Conservation (phyloP, 2,797 vertebrate species). For the Macroramphosus scolopax region DNA sequence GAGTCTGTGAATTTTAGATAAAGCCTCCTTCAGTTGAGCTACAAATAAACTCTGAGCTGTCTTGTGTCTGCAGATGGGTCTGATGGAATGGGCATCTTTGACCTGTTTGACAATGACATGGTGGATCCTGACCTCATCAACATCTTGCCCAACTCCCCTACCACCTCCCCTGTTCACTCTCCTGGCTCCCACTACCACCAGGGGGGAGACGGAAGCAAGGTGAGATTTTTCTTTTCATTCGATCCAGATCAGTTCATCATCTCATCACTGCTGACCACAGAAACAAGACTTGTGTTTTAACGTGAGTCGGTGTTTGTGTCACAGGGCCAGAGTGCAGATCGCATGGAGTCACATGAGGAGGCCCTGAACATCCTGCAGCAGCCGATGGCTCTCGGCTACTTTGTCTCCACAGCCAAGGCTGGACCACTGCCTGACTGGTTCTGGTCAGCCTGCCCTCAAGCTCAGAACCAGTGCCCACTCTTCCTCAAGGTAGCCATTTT, state of each 20-base stretch:
- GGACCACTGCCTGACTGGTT: constrained; percentile 99
- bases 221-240: constrained; percentile 50
- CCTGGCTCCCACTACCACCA: constrained; percentile 93
- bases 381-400: constrained; percentile 97
- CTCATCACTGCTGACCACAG: too few relatives aligned
- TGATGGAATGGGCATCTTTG: constrained; percentile 93
- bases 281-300: too few relatives aligned
- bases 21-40: background rate
- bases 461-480: constrained; percentile 98
- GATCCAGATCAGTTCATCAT: too few relatives aligned
- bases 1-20: too few relatives aligned
- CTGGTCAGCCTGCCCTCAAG: constrained; percentile 99
- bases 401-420: constrained; percentile 97
- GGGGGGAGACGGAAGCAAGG: constrained; percentile 95
- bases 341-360: constrained; percentile 98
- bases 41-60: constrained; percentile 2
- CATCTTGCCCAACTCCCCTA: constrained; percentile 94
- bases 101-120: constrained; percentile 93
- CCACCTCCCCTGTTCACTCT: constrained; percentile 93
- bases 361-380: constrained; percentile 98
- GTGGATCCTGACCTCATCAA: constrained; percentile 95
- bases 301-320: background rate
- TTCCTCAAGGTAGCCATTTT: constrained; percentile 90
- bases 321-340: constrained; percentile 93
- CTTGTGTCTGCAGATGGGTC: constrained; percentile 81